Evolutionary conservation across 2,888 invertebrate genomes (phyloP).

Genomic region (Limenitis camilla): DNA sequence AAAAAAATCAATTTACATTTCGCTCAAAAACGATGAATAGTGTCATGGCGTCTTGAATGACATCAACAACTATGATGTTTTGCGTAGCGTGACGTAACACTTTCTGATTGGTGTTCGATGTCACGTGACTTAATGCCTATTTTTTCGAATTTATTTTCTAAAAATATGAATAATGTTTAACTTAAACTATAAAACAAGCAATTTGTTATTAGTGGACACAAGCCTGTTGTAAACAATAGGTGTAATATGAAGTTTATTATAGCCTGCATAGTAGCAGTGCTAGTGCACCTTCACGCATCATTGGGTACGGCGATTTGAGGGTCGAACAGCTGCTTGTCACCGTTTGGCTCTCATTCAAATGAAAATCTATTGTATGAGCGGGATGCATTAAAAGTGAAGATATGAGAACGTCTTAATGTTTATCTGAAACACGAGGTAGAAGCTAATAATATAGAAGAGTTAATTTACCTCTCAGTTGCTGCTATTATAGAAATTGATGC

Average conservation of each 20-base stretch:
- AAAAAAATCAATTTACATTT: no score
- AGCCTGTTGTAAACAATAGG: conserved; percentile 26
- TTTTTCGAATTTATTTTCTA: no score
- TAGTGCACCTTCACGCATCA: conserved; percentile 60
- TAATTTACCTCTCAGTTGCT: background rate
- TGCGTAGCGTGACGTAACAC: no score
- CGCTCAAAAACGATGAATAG: no score
- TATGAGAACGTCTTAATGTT: conserved; percentile 9
- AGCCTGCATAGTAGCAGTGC: conserved; percentile 30
- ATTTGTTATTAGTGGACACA: no score
- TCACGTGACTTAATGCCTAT: no score
- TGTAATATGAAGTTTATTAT: conserved; percentile 34
- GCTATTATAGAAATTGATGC: no score
- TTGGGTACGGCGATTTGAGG: conserved; percentile 56
- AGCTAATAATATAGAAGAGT: background rate
- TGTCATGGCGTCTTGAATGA: no score
- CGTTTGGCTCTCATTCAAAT: conserved; percentile 61
- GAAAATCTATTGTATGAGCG: conserved; percentile 27
- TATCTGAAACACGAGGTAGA: background rate
- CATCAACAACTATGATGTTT: no score
- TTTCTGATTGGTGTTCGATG: no score
- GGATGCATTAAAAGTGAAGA: conserved; percentile 15
- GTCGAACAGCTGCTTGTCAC: conserved; percentile 54
- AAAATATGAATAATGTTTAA: no score
- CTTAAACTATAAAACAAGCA: no score